Evolutionary conservation across 2,113 vertebrate genomes (phyloP).

Genomic region (Pardalotus punctatus): DNA sequence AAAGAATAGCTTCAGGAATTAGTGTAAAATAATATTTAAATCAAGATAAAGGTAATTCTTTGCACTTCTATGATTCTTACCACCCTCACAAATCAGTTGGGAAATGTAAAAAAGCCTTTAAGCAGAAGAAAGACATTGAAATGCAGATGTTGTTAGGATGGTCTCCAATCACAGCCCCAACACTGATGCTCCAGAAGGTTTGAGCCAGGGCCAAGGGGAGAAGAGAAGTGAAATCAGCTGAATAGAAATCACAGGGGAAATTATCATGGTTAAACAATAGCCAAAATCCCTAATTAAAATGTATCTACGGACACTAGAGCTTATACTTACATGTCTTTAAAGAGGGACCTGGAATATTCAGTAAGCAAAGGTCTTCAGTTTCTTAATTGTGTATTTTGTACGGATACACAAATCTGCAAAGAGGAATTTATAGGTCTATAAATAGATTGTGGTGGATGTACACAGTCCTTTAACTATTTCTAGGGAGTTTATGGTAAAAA

Average conservation of each 20-base stretch:
- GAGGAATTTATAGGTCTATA: background rate
- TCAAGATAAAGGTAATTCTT: background rate
- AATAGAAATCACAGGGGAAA: background rate
- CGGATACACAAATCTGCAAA: background rate
- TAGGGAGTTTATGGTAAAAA: background rate
- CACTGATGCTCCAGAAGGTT: background rate
- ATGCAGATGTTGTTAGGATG: background rate
- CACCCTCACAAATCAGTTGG: background rate
- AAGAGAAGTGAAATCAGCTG: background rate
- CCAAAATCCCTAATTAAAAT: background rate
- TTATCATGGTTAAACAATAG: background rate
- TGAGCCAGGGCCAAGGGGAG: fast-evolving
- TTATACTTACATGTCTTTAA: background rate
- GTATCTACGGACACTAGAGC: background rate
- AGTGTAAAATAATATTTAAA: constrained; percentile 6
- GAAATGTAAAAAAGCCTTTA: background rate
- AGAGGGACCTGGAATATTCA: background rate
- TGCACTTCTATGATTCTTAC: background rate
- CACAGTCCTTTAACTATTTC: background rate
- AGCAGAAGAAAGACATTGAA: background rate
- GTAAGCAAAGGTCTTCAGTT: background rate
- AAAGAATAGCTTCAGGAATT: background rate
- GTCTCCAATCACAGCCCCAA: background rate
- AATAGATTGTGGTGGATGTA: background rate
- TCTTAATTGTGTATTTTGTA: background rate